Conservation (phyloP, 2,113 vertebrate species). For the Chrysemys picta region DNA sequence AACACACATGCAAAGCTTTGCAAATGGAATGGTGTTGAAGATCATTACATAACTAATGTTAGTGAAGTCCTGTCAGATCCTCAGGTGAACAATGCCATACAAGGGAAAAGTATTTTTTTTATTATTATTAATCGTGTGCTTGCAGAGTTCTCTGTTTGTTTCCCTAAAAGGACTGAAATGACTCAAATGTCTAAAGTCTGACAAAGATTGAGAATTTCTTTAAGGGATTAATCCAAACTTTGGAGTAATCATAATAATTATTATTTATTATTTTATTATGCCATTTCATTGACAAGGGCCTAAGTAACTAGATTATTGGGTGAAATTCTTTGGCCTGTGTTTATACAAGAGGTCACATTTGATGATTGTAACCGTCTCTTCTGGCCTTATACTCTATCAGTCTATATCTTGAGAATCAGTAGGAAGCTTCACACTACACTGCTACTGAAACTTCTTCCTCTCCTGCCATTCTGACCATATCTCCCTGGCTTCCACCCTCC, state of each 20-base stretch:
- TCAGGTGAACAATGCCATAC: neutral
- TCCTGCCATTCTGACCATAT: neutral
- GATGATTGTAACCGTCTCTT: conserved; percentile 28
- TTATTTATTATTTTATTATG: neutral
- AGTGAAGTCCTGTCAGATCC: neutral
- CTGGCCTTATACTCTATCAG: conserved; percentile 45
- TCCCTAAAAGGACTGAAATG: neutral
- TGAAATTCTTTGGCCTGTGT: conserved; percentile 42
- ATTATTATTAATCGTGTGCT: accelerated
- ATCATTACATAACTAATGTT: neutral
- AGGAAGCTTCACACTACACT: neutral
- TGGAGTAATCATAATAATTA: neutral
- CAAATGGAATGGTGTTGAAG: neutral
- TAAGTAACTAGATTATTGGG: conserved; percentile 37
- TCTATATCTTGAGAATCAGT: conserved; percentile 50
- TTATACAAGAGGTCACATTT: conserved; percentile 24
- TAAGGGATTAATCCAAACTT: neutral
- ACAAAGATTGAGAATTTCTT: neutral
- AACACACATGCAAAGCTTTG: accelerated
- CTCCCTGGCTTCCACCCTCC: neutral
- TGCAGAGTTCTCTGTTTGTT: neutral
- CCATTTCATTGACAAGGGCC: conserved; percentile 29
- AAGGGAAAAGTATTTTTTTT: neutral
- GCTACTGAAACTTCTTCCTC: conserved; percentile 22
- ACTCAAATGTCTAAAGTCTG: neutral